phyloP scores from a whole-genome alignment of 2,888 invertebrate species.

The Alloscopus bannaensis region DNA sequence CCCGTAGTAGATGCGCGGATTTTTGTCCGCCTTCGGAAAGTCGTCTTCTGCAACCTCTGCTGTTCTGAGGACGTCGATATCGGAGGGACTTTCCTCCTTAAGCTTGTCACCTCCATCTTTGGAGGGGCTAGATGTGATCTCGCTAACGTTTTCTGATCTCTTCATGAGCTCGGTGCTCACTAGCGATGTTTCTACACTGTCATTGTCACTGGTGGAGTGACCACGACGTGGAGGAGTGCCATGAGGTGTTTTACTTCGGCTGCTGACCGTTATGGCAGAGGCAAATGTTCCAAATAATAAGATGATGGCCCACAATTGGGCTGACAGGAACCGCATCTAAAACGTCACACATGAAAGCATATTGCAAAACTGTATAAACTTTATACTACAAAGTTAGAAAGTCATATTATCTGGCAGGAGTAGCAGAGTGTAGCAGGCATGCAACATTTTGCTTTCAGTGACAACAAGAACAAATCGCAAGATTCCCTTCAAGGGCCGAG shows the following conservation, averaged over 20 bases:
- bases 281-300: too few species aligned
- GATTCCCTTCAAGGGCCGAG: too few species aligned
- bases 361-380: too few species aligned
- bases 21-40: conserved; percentile 41
- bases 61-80: neutral
- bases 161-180: conserved; percentile 19
- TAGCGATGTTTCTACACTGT: conserved; percentile 8
- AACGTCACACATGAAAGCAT: too few species aligned
- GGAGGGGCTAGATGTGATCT: neutral
- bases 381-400: too few species aligned
- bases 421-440: too few species aligned
- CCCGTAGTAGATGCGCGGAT: conserved; percentile 54
- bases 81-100: conserved; percentile 30
- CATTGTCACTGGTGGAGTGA: conserved; percentile 26
- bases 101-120: neutral
- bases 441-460: too few species aligned
- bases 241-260: too few species aligned
- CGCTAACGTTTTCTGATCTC: conserved; percentile 20
- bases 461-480: too few species aligned
- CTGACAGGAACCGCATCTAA: too few species aligned
- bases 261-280: neutral
- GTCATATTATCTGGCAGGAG: too few species aligned
- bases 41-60: conserved; percentile 21
- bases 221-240: conserved; percentile 21
- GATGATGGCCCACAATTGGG: too few species aligned